Base-by-base conservation (phyloP, 2,888 invertebrate genomes). In the Cyaniris semiargus region DNA sequence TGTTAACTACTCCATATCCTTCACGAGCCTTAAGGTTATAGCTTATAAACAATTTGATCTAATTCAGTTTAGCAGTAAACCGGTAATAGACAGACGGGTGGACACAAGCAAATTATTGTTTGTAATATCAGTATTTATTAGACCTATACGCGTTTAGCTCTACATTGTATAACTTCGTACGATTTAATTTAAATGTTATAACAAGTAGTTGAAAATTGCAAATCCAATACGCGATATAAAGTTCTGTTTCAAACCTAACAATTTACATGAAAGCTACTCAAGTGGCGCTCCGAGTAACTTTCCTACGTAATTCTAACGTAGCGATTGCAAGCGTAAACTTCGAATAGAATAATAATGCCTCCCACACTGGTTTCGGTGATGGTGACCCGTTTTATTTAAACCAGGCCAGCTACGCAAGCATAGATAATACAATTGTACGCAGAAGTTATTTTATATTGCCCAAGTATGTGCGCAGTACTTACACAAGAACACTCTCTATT, bases 221-320 rank as follows among this genome's bases (percentile, higher is more conserved):
- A 88, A 87, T 87, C 88, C 86, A 85, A 84, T 87, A 86, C 88
- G 87, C 89, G 85, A 88, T 89, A 53, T 53, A 53, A 53, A 53
- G 90, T 88, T 81, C 58, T 21, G 58, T 53, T 21, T 58, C 58
- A 58, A 58, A 58, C 58, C 58, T 58, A 58, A 58, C 66, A 27
- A 66, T 66, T 66, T 31, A 66, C 66, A 66, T 66, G 66, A 53
- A 44, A 27, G 21, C 10, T 27, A 31, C 66, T 31, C 6, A 66
- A 66, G 66, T 15, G 44, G 27, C 66, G 15, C 66, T 15, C n/a
- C 58, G 21, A 58, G 27, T 27, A 31, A 31, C 18, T 27, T 66
- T 6, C 15, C 27, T 15, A 21, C 21, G 21, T 53, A 53, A 58
- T 58, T 58, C 31, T 66, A 66, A 66, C 66, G 27, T 18, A 6